Evolutionary conservation across 2,888 invertebrate species (phyloP), one percentile per base, ranked within the genome.

Genomic region (Eilema depressum): DNA sequence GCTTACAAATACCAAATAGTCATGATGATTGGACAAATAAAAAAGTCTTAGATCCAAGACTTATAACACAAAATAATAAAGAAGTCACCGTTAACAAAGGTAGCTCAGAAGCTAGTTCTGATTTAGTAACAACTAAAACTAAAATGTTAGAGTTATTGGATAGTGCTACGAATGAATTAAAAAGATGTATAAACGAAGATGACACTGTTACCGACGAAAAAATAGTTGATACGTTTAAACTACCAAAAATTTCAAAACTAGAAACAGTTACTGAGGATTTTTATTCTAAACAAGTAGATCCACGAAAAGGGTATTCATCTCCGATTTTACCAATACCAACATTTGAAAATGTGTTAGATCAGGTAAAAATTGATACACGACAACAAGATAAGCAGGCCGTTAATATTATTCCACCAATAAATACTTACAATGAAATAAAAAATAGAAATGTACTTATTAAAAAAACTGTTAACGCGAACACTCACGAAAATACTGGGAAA

Each of bases 291-390:
- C 23, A 60, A 63, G 63, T 25, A 26, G 66, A 69, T 8, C 47
- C 57, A 67, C 20, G 28, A 53, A 77, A 73, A 26, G 85, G 82
- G 25, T 92, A 93, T 78, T 92, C 92, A 0, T 85, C 91, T 3
- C 88, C 93, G 2, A 90, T 93, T 70, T 83, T 92, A 59, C 92
- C 92, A 0, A 93, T 92, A 79, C 89, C 89, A 2, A 86, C 89
- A 2, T 91, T 83, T 68, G 76, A 86, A 63, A 84, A 84, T 37
- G 47, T 86, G 5, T 69, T 86, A 33, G 28, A 61, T 20, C 20
- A n/a, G 10, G 62, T 30, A 11, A 47, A 12, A 25, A 68, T 70
- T 17, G 72, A 75, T 1, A 23, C 66, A 53, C 30, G 70, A 47
- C 37, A 7, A 47, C 8, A 28, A 64, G 64, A 57, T 23, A 3